Evolutionary conservation across 2,113 vertebrate genomes (phyloP).

Genomic region (Sphyrna mokarran): DNA sequence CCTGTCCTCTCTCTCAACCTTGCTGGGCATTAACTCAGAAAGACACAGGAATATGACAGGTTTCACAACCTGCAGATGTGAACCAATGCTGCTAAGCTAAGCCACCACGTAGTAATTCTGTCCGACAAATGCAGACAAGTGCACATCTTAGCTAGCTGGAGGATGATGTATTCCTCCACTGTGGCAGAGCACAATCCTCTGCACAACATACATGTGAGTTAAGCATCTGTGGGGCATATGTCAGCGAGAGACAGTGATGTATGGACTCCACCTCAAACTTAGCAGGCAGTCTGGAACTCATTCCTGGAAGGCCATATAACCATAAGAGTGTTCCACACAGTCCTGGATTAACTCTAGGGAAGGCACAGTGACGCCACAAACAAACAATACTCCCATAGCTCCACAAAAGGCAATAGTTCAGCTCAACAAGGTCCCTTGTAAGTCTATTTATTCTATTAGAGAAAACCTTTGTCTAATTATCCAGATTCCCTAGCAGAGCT

Average conservation of each 20-base stretch:
- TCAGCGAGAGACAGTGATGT: not conserved
- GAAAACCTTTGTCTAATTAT: not conserved
- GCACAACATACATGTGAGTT: not conserved
- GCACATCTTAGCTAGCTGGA: not conserved
- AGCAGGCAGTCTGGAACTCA: constrained; percentile 8
- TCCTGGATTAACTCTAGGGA: not conserved
- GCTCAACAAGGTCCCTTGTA: not conserved
- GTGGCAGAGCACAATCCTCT: not conserved
- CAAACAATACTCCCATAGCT: not conserved
- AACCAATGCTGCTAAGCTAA: not conserved
- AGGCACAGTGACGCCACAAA: not conserved
- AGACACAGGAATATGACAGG: not conserved
- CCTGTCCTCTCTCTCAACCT: not conserved
- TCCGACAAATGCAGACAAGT: not conserved
- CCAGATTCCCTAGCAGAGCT: not conserved
- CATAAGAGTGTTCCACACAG: not conserved
- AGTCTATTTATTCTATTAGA: not conserved
- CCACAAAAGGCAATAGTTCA: not conserved
- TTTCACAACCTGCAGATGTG: not conserved
- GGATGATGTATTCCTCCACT: not conserved
- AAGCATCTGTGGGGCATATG: not conserved
- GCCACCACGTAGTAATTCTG: not conserved
- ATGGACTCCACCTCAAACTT: not conserved
- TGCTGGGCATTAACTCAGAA: not conserved
- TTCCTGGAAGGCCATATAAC: not conserved